A percentile compares a stretch with the other conserved stretches of the same genome.
phyloP scores from a whole-genome alignment of 2,888 invertebrate genomes.

The Petrolisthes cinctipes region DNA sequence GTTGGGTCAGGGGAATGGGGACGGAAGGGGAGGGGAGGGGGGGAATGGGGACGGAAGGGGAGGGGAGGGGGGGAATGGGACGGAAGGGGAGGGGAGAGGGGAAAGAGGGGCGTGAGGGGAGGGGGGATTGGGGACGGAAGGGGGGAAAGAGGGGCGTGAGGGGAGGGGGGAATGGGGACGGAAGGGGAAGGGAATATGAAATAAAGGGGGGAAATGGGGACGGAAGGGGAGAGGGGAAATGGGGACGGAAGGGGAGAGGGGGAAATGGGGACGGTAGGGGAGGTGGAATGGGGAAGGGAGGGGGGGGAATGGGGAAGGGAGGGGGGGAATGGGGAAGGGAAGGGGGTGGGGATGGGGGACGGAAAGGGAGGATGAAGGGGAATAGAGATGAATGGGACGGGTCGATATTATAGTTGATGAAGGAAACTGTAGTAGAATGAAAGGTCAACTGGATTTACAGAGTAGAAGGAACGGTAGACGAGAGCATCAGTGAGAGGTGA shows the following conservation, averaged over 20 bases:
- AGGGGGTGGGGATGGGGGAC: neutral
- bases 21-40: too few species aligned
- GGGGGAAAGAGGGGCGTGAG: neutral
- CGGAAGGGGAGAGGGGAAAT: neutral
- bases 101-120: too few species aligned
- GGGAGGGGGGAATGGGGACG: slow-evolving; percentile 7
- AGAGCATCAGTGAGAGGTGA: too few species aligned
- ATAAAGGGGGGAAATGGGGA: neutral
- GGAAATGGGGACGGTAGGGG: neutral
- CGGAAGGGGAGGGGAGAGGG: neutral
- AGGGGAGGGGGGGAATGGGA: too few species aligned
- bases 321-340: neutral
- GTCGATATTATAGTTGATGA: too few species aligned
- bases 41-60: too few species aligned
- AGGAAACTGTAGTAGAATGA: too few species aligned
- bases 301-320: neutral
- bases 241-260: neutral
- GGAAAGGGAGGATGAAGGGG: neutral
- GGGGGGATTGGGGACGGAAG: neutral
- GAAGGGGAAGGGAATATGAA: neutral
- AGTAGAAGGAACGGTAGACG: too few species aligned
- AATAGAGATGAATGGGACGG: neutral
- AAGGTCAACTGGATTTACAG: too few species aligned
- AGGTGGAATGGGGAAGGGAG: neutral
- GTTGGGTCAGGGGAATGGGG: too few species aligned